phyloP scores from a whole-genome alignment of 1,140 invertebrate genomes.

The Penaeus chinensis region DNA sequence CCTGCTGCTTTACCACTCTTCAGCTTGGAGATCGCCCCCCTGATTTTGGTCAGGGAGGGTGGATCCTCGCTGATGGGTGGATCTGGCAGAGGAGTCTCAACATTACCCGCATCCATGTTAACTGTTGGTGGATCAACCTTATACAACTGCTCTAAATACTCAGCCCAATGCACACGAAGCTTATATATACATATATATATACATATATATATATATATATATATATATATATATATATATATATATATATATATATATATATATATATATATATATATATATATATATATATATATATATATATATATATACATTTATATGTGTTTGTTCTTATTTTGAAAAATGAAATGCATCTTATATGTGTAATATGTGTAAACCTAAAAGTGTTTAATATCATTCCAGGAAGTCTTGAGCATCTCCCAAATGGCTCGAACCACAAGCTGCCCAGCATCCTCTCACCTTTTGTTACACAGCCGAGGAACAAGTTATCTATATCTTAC shows the following conservation, averaged over 20 bases:
- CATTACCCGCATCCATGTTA: too few relatives aligned
- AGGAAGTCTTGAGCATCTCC: constrained; percentile 60
- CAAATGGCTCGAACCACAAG: constrained; percentile 58
- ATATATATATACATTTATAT: not conserved
- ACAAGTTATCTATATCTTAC: constrained; percentile 89
- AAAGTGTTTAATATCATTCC: not conserved
- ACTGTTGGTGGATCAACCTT: too few relatives aligned
- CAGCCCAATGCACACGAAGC: too few relatives aligned
- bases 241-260: constrained; percentile 5
- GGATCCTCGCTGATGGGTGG: too few relatives aligned
- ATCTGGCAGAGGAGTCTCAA: too few relatives aligned
- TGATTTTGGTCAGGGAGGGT: too few relatives aligned
- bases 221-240: not conserved
- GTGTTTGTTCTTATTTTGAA: not conserved
- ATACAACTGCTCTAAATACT: too few relatives aligned
- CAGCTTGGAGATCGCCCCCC: too few relatives aligned
- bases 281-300: not conserved
- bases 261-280: constrained; percentile 6
- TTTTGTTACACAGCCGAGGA: constrained; percentile 72
- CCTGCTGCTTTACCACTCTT: too few relatives aligned
- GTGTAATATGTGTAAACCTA: not conserved
- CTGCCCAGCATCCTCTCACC: constrained; percentile 60
- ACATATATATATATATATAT: too few relatives aligned
- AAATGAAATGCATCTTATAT: not conserved
- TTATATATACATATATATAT: too few relatives aligned